A percentile compares a stretch with the other conserved stretches of the same genome.
phyloP scores from a whole-genome alignment of 2,888 invertebrate genomes.

The Peribatodes rhomboidaria region DNA sequence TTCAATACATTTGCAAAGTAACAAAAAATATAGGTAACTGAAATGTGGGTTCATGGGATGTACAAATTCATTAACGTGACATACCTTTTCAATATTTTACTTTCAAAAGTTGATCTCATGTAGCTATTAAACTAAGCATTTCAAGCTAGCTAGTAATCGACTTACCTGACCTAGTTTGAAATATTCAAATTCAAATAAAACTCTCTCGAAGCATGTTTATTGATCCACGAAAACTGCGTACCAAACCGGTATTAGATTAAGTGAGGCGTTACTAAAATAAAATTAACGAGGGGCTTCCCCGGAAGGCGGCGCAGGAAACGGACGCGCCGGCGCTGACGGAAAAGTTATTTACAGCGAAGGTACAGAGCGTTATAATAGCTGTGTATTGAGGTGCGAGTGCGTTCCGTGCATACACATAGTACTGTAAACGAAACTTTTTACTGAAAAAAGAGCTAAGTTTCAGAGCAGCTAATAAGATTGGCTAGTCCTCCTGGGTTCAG shows the following conservation, averaged over 20 bases:
- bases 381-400: background rate
- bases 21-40: background rate
- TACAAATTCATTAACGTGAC: background rate
- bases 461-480: too few species aligned
- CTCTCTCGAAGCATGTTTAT: conserved; percentile 10
- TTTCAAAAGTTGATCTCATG: too few species aligned
- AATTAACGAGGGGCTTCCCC: conserved; percentile 79
- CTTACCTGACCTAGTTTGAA: conserved; percentile 2
- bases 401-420: background rate
- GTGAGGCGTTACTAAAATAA: conserved; percentile 78
- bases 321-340: conserved; percentile 69
- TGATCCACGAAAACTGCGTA: conserved; percentile 48
- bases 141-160: background rate
- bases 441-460: too few species aligned
- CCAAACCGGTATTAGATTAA: conserved; percentile 72
- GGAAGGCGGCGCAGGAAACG: conserved; percentile 76
- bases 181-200: conserved; percentile 19
- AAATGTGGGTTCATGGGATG: too few species aligned
- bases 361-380: conserved; percentile 3
- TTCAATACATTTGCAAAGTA: background rate
- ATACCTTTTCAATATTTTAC: too few species aligned
- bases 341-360: conserved; percentile 65
- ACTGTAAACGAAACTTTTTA: background rate
- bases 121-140: background rate
- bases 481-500: too few species aligned